Evolutionary conservation across 64 coral and sea anemone species (phyloP).

Genomic region (Stylophora pistillata): DNA sequence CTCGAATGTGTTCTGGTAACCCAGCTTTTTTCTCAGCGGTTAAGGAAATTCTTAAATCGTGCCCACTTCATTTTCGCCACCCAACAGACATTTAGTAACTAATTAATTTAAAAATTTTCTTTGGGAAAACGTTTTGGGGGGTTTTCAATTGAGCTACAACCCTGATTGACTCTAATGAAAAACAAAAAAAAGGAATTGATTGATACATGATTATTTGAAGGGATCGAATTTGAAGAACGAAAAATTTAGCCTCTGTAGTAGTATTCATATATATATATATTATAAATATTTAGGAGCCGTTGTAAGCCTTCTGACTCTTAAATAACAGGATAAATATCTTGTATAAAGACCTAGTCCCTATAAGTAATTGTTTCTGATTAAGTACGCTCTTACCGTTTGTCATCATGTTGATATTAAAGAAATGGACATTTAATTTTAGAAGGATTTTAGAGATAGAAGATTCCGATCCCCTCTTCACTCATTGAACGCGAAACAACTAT

Average conservation of each 20-base stretch:
- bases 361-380: not conserved
- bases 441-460: not conserved
- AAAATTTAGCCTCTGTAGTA: not conserved
- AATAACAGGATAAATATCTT: not conserved
- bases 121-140: not conserved
- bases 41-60: not conserved
- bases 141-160: not conserved
- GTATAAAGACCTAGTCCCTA: not conserved
- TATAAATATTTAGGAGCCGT: not conserved
- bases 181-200: not conserved
- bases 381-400: not conserved
- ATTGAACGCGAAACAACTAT: no score
- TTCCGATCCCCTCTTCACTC: no score
- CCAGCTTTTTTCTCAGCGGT: not conserved
- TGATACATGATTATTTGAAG: not conserved
- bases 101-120: not conserved
- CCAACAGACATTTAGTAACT: not conserved
- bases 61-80: not conserved
- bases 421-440: not conserved
- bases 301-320: not conserved
- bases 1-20: not conserved
- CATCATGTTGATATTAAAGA: slow-evolving; percentile 7
- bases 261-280: not conserved
- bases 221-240: not conserved
- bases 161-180: not conserved